Evolutionary conservation across 2,797 vertebrate species (phyloP), one percentile per base, ranked within the genome.

Genomic region (Paratrypauchen microcephalus): DNA sequence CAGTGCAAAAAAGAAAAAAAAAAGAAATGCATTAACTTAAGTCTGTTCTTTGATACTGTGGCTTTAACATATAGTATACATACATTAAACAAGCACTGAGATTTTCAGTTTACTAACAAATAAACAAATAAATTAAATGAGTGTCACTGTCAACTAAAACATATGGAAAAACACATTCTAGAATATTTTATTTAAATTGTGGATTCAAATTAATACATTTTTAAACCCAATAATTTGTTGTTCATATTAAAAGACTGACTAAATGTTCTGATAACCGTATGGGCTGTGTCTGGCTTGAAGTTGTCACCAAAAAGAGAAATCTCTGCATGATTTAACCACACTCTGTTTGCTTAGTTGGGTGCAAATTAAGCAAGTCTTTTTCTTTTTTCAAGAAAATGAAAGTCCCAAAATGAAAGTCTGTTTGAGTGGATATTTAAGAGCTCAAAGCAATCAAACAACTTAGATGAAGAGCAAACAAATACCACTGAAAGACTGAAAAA

Each of bases 351-450:
- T 82, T 79, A 80, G 83, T 66, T 83, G 69, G 69, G 76, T 78
- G 76, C 66, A 85, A 86, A 85, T 72, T 68, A 69, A 72, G 62
- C 65, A 61, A 77, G 21, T 0, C 21, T 76, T 36, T 9, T 36
- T 36, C 7, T 36, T 32, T 82, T 83, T 86, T 86, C 77, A 88
- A 83, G 79, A n/a, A n/a, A n/a, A n/a, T n/a, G n/a, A n/a, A n/a
- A n/a, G n/a, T 84, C 72, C 80, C 71, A 72, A 79, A 79, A 78
- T 26, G 82, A 72, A 77, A 63, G 68, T 54, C 69, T 68, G 77
- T 82, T 77, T 82, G 80, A 76, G 72, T 65, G 24, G 54, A 72
- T 79, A 72, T 74, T 83, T 77, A 83, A 78, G 74, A 77, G 79
- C 83, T 82, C 77, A 83, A 87, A 85, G 58, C 16, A 75, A 72